Base-by-base conservation (phyloP, 2,797 vertebrate species). In the Malacoraja senta region DNA sequence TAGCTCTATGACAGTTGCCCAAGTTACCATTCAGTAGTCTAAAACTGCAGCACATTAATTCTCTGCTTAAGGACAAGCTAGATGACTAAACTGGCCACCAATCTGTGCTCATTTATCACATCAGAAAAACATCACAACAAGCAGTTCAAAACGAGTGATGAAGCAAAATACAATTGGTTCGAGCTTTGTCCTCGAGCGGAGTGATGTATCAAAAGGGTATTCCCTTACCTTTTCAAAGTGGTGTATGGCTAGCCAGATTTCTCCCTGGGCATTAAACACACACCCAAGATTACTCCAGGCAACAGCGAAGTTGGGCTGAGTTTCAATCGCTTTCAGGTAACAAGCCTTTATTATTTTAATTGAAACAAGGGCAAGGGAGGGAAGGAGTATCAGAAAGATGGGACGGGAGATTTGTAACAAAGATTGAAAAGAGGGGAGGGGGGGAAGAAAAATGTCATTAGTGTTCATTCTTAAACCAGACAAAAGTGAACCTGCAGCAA, bases 321-420 rank as follows among this genome's bases (percentile, higher is more conserved):
- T 99, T 97, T 99, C 99, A 96, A 99, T 99, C 96, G 99, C 99
- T 97, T 99, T 99, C 98, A 99, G 98, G 97, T 99, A 99, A 97
- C 99, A 99, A 95, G 98, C 99, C 98, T 99, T 99, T 94, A 96
- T 95, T 95, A 95, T 96, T 96, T 97, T 97, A 97, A 97, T 94
- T 80, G 93, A 80, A 93, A 80, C 29, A 93, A 93, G 21, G 38
- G 78, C 44, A 44, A 93, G 81, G 94, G 93, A 7, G 93, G 94
- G 95, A 95, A 94, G 95, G 94, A 44, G 94, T 94, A 68, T 72
- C 15, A 84, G 93, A 53, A 77, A 38, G 93, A 92, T 32, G 93
- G 81, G 84, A 94, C 94, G 95, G 91, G 72, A 93, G 91, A 93
- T 93, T 93, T 81, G 61, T 93, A 84, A 83, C 76, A 80, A 68